phyloP scores from a whole-genome alignment of 2,797 vertebrate genomes.

The Oryzias dopingdopingensis region DNA sequence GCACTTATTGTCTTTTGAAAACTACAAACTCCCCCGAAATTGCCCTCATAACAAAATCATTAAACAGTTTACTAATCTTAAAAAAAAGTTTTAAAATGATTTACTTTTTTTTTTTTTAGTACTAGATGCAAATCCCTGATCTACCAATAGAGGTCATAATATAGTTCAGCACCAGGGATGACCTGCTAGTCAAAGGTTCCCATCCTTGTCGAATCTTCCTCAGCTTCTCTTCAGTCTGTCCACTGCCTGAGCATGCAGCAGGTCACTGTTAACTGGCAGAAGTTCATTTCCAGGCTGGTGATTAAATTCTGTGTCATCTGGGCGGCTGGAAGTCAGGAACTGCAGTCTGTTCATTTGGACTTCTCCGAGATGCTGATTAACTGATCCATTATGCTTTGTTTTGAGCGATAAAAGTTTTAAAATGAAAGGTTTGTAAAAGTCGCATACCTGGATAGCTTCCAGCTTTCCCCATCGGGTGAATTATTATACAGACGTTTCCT shows the following conservation, averaged over 20 bases:
- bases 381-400: neutral
- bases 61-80: no score
- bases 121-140: constrained; percentile 14
- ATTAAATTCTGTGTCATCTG: constrained; percentile 2
- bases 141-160: constrained; percentile 41
- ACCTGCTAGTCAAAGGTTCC: neutral
- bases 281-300: constrained; percentile 5
- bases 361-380: neutral
- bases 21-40: no score
- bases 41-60: no score
- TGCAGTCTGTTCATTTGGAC: neutral
- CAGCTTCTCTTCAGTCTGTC: constrained; percentile 25
- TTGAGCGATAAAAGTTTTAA: neutral
- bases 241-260: constrained; percentile 38
- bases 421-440: neutral
- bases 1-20: no score
- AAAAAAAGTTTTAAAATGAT: no score
- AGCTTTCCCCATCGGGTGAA: neutral
- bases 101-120: no score
- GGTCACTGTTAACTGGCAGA: constrained; percentile 1
- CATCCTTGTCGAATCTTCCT: constrained; percentile 16
- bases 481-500: neutral
- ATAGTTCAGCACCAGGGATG: constrained; percentile 8
- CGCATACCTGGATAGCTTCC: neutral
- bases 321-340: neutral